Evolutionary conservation across 2,113 vertebrate species (phyloP).

Genomic region (Silurus asotus): DNA sequence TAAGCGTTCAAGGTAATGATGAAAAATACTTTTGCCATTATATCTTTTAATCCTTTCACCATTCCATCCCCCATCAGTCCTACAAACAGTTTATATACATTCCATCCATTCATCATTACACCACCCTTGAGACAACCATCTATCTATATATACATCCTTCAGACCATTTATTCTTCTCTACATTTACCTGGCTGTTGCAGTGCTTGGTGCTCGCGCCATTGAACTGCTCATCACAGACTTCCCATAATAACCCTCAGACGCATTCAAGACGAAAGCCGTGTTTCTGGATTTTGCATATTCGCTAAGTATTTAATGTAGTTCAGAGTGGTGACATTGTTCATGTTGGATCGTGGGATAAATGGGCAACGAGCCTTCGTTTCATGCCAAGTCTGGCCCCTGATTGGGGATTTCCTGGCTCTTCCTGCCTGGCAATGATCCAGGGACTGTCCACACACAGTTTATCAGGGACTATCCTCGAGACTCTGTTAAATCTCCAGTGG

Average conservation of each 20-base stretch:
- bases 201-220: background rate
- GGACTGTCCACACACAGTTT: constrained; percentile 18
- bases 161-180: background rate
- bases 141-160: too few species aligned
- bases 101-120: background rate
- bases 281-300: background rate
- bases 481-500: constrained; percentile 19
- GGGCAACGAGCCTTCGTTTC: constrained; percentile 40
- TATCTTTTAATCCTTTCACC: background rate
- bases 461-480: constrained; percentile 24
- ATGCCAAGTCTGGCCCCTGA: constrained; percentile 40
- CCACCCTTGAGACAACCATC: background rate
- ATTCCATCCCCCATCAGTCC: too few species aligned
- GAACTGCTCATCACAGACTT: background rate
- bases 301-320: constrained; percentile 2
- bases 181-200: background rate
- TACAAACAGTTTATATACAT: too few species aligned
- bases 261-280: background rate
- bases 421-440: constrained; percentile 41
- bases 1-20: constrained; percentile 46
- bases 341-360: constrained; percentile 26
- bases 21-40: background rate
- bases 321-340: constrained; percentile 12
- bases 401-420: constrained; percentile 48
- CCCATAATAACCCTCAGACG: background rate